Evolutionary conservation across 2,888 invertebrate species (phyloP).

Genomic region (Sminthurinus aureus): DNA sequence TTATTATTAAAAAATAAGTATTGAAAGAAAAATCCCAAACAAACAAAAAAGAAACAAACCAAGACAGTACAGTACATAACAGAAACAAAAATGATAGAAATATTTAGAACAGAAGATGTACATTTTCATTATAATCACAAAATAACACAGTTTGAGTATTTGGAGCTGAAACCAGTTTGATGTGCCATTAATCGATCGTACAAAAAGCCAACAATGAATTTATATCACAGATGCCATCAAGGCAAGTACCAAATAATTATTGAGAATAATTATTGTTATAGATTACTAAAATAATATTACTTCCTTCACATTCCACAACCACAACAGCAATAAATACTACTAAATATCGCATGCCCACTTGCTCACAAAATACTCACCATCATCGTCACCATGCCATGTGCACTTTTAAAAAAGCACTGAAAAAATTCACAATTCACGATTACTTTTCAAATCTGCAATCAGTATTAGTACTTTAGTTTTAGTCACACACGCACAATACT

Average conservation of each 20-base stretch:
- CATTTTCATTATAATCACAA: no score
- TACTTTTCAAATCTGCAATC: no score
- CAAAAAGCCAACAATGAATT: conserved; percentile 14
- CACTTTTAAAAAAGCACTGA: neutral
- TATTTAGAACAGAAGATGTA: neutral
- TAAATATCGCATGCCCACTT: neutral
- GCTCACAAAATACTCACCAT: neutral
- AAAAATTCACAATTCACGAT: neutral
- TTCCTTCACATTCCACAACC: neutral
- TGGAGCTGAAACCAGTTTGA: neutral
- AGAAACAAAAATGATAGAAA: neutral
- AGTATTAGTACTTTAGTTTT: no score
- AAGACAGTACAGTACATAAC: neutral
- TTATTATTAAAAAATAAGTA: neutral
- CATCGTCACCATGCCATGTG: neutral
- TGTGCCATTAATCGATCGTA: neutral
- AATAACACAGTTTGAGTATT: neutral
- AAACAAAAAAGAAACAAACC: no score
- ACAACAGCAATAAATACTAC: neutral
- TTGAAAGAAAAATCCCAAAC: no score
- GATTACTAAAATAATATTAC: neutral
- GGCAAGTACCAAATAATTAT: conserved; percentile 7
- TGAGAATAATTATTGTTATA: neutral
- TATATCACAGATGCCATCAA: conserved; percentile 8
- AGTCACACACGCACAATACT: no score